Evolutionary conservation across 2,113 vertebrate species (phyloP).

Genomic region (Rattus rattus): DNA sequence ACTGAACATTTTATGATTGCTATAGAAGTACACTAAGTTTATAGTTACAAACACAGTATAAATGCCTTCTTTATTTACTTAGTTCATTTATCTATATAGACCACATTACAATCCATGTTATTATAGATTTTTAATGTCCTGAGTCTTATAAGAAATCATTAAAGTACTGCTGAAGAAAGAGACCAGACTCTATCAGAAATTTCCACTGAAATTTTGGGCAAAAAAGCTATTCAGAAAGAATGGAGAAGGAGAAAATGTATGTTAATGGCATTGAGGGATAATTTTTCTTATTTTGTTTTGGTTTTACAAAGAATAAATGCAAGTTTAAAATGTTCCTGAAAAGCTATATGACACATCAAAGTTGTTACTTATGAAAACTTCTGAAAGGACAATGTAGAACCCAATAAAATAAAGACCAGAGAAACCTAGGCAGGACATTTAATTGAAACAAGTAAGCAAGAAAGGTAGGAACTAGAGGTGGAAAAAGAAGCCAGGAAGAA

Average conservation of each 20-base stretch:
- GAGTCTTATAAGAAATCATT: slow-evolving; percentile 8
- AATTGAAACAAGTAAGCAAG: no score
- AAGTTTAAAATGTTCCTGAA: no score
- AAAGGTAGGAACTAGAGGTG: no score
- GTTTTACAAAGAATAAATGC: no score
- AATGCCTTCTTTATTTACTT: neutral
- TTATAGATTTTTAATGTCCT: slow-evolving; percentile 12
- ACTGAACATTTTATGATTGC: neutral
- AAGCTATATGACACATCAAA: no score
- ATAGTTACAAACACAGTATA: neutral
- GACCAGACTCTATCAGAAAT: slow-evolving; percentile 11
- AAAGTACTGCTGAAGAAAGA: slow-evolving; percentile 12
- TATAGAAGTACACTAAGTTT: neutral
- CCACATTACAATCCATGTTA: neutral
- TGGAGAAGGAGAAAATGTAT: neutral
- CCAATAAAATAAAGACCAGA: no score
- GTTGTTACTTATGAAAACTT: no score
- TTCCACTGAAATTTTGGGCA: slow-evolving; percentile 15
- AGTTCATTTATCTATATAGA: neutral
- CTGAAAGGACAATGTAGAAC: no score
- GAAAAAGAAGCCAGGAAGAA: no score
- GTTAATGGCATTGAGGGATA: neutral
- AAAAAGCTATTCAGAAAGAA: neutral
- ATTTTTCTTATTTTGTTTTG: no score
- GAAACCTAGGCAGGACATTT: no score